Evolutionary conservation across 2,797 vertebrate genomes (phyloP).

Genomic region (Eupleurogrammus muticus): DNA sequence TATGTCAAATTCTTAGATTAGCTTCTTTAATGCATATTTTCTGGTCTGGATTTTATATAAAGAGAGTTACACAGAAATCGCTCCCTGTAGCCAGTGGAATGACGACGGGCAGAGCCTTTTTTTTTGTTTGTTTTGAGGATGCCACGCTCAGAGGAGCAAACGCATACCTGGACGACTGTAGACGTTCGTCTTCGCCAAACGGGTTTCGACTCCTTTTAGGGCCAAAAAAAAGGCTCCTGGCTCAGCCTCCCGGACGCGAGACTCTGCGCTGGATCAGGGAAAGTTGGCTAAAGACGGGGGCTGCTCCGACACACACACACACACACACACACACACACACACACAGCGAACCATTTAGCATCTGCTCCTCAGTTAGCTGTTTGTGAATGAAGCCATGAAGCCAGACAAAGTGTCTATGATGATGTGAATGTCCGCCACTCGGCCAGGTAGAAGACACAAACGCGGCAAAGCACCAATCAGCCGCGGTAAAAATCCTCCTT

Average conservation of each 20-base stretch:
- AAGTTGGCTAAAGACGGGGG: constrained; percentile 41
- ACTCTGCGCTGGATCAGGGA: constrained; percentile 1
- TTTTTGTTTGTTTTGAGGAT: constrained; percentile 62
- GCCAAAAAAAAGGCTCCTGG: constrained; percentile 38
- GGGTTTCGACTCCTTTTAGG: constrained; percentile 60
- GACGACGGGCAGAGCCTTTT: constrained; percentile 17
- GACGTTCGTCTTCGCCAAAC: constrained; percentile 49
- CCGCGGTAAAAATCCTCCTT: not conserved
- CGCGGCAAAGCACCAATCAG: constrained; percentile 6
- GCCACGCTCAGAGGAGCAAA: constrained; percentile 34
- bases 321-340: constrained; percentile 14
- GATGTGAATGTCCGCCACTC: constrained; percentile 24
- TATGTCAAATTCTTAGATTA: too few relatives aligned
- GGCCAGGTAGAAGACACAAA: constrained; percentile 29
- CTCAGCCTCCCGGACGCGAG: constrained; percentile 23
- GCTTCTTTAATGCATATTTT: too few relatives aligned
- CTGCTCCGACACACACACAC: constrained; percentile 27
- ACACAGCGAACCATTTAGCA: constrained; percentile 52
- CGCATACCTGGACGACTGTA: constrained; percentile 33
- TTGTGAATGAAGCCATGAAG: constrained; percentile 42
- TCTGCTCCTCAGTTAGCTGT: constrained; percentile 47
- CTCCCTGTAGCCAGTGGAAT: constrained; percentile 30
- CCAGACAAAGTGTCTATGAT: constrained; percentile 24
- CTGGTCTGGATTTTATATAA: not conserved
- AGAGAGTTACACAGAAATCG: not conserved